Percentiles rank a stretch among this genome's conserved stretches.
Conservation (phyloP, 2,888 invertebrate genomes). For the Dioctria linearis region DNA sequence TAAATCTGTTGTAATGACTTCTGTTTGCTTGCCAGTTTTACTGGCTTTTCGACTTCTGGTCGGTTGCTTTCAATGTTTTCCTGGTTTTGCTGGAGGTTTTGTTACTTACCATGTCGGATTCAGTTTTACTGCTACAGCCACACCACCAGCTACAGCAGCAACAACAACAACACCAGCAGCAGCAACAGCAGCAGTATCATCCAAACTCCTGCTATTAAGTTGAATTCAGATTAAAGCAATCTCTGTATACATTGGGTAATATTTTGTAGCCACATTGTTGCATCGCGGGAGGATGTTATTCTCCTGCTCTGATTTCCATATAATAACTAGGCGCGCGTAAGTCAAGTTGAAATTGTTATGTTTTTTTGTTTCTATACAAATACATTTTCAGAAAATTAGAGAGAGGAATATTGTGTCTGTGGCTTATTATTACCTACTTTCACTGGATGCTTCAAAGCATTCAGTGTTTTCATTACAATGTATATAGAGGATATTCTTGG, state of each 20-base stretch:
- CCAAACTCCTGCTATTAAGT: slow-evolving; percentile 11
- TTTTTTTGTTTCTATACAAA: neutral
- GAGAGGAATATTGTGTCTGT: neutral
- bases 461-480: neutral
- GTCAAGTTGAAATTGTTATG: slow-evolving; percentile 37
- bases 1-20: slow-evolving; percentile 41
- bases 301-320: neutral
- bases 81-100: slow-evolving; percentile 41
- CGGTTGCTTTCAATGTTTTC: slow-evolving; percentile 14
- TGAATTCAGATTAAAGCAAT: slow-evolving; percentile 18
- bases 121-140: slow-evolving; percentile 37
- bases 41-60: slow-evolving; percentile 33
- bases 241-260: neutral
- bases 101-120: slow-evolving; percentile 38
- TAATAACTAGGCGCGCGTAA: slow-evolving; percentile 1
- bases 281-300: neutral
- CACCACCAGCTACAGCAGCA: neutral
- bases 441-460: neutral
- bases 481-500: slow-evolving; percentile 11
- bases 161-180: no score
- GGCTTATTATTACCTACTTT: neutral
- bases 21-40: slow-evolving; percentile 31
- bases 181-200: no score
- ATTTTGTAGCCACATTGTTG: slow-evolving; percentile 46
- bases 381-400: slow-evolving; percentile 35